These are phyloP conservation scores for Anadara kagoshimensis DNA, from an alignment of 1,140 invertebrate species.

Conservation along the genomic window DNA sequence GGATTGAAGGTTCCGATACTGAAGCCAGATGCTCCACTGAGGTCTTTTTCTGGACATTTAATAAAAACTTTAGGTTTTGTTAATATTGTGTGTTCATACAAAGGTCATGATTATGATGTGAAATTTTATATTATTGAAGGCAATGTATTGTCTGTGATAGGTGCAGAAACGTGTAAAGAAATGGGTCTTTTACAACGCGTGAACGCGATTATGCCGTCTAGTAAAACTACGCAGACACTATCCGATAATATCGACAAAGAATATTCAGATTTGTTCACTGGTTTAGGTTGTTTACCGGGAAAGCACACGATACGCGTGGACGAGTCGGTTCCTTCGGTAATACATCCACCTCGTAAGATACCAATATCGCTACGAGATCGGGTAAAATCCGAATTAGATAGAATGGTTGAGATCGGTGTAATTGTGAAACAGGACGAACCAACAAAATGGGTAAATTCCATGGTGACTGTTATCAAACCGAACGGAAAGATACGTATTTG, in stretches of 20 bases:
- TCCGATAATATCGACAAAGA: background rate
- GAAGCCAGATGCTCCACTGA: background rate
- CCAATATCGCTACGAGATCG: conserved; percentile 29
- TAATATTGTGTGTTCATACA: background rate
- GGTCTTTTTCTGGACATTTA: background rate
- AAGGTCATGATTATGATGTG: no score
- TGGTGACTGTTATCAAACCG: conserved; percentile 50
- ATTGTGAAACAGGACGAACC: conserved; percentile 48
- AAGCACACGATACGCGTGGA: no score
- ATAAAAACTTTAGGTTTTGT: background rate
- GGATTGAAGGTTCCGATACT: background rate
- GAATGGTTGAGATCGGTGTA: conserved; percentile 52
- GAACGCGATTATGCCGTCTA: no score
- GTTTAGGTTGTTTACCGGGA: conserved; percentile 22
- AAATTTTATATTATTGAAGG: no score
- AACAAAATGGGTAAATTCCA: conserved; percentile 51
- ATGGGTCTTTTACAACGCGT: no score
- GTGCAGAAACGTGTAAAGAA: no score
- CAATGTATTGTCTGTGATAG: no score
- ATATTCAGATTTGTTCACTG: conserved; percentile 7
- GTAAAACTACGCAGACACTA: background rate
- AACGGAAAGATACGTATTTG: conserved; percentile 61
- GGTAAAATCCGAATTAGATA: conserved; percentile 60
- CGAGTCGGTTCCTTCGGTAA: conserved; percentile 4
- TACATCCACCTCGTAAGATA: conserved; percentile 40